A percentile compares a stretch with the other conserved stretches of the same genome.
Conservation (phyloP, 1,140 invertebrate genomes). For the Drosophila lowei region DNA sequence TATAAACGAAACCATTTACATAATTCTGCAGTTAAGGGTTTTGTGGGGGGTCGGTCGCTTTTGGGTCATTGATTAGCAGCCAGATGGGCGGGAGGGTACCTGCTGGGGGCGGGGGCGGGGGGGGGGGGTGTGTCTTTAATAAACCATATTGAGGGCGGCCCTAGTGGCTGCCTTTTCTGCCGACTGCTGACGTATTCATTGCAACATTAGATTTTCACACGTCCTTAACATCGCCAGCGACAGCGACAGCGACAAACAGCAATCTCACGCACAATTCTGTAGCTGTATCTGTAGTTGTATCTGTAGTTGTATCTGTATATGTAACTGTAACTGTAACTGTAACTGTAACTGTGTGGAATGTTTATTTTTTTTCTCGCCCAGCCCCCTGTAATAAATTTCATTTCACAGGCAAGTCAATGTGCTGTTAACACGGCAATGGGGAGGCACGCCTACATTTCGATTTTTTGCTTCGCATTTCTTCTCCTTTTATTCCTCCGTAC, state of each 20-base stretch:
- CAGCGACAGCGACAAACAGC: constrained; percentile 36
- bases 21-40: constrained; percentile 59
- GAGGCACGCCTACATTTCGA: constrained; percentile 36
- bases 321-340: constrained; percentile 21
- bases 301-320: constrained; percentile 11
- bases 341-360: constrained; percentile 24
- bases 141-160: constrained; percentile 47
- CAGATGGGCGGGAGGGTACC: constrained; percentile 28
- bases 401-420: constrained; percentile 71
- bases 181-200: constrained; percentile 62
- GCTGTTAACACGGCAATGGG: constrained; percentile 63
- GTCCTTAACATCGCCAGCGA: constrained; percentile 46
- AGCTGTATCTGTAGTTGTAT: constrained; percentile 4
- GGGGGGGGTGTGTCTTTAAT: constrained; percentile 49
- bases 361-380: constrained; percentile 35
- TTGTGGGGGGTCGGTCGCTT: constrained; percentile 4
- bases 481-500: constrained; percentile 13
- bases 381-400: constrained; percentile 65
- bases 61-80: constrained; percentile 51
- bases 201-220: constrained; percentile 63
- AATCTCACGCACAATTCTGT: constrained; percentile 28
- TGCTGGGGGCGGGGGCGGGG: constrained; percentile 17
- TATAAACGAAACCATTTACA: constrained; percentile 72
- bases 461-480: constrained; percentile 8
- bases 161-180: neutral